Conservation (phyloP, 2,797 vertebrate species). For the Sebastes hopkinsi region DNA sequence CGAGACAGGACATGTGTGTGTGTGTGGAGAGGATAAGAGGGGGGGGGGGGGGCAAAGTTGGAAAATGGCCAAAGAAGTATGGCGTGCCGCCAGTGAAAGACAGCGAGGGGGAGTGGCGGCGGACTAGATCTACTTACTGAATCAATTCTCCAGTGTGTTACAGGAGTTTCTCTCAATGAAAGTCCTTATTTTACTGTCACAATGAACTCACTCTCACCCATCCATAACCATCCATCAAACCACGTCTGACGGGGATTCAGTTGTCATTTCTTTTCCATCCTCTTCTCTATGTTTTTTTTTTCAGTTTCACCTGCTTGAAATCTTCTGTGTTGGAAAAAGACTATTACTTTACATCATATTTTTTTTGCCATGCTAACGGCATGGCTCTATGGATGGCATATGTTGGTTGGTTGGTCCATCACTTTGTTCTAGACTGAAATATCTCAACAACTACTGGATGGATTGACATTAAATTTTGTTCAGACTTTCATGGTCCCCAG, state of each 20-base stretch:
- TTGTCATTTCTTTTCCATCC: slow-evolving; percentile 15
- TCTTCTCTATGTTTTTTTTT: neutral
- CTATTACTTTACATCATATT: no score
- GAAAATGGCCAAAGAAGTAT: slow-evolving; percentile 49
- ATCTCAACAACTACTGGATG: neutral
- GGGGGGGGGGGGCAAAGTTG: slow-evolving; percentile 28
- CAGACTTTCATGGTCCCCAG: neutral
- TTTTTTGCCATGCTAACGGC: neutral
- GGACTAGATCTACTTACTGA: slow-evolving; percentile 35
- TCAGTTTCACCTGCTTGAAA: neutral
- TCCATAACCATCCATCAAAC: slow-evolving; percentile 5
- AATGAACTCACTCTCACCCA: slow-evolving; percentile 12
- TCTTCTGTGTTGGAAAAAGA: neutral
- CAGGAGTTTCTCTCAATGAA: slow-evolving; percentile 36
- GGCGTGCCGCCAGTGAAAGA: slow-evolving; percentile 42
- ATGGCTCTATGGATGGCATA: neutral
- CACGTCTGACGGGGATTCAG: slow-evolving; percentile 9
- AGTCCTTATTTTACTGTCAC: slow-evolving; percentile 31
- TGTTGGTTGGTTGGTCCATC: neutral
- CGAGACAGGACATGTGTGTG: slow-evolving; percentile 14
- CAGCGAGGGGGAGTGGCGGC: slow-evolving; percentile 1
- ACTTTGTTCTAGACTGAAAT: neutral
- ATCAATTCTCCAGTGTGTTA: slow-evolving; percentile 43
- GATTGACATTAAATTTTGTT: neutral
- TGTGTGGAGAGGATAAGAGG: neutral